A percentile compares a stretch with the other conserved stretches of the same genome.
Conservation (phyloP, 2,888 invertebrate genomes). For the Thymelicus lineola region DNA sequence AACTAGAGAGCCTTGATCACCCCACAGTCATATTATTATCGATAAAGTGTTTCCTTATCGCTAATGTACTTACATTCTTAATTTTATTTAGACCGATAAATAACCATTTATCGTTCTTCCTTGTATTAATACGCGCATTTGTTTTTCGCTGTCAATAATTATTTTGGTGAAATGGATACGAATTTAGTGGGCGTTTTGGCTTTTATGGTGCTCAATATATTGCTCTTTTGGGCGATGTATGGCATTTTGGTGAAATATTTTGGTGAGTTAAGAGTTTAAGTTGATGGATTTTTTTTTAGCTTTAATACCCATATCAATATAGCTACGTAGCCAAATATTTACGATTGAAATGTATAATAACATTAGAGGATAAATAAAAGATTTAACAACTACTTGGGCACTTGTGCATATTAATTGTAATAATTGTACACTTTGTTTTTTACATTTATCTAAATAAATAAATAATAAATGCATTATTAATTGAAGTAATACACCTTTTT, state of each 20-base stretch:
- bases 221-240: slow-evolving; percentile 66
- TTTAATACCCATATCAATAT: too few species aligned
- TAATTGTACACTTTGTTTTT: too few species aligned
- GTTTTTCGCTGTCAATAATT: slow-evolving; percentile 17
- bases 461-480: too few species aligned
- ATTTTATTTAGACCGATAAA: slow-evolving; percentile 46
- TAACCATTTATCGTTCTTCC: slow-evolving; percentile 46
- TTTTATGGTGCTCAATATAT: slow-evolving; percentile 62
- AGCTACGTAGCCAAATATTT: too few species aligned
- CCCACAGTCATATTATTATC: slow-evolving; percentile 12
- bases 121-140: slow-evolving; percentile 35
- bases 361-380: too few species aligned
- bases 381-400: too few species aligned
- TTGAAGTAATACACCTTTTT: too few species aligned
- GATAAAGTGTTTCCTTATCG: slow-evolving; percentile 34
- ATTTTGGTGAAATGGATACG: slow-evolving; percentile 49
- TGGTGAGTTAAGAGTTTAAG: slow-evolving; percentile 58
- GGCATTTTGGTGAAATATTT: slow-evolving; percentile 59
- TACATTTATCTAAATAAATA: too few species aligned
- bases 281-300: too few species aligned
- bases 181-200: slow-evolving; percentile 55
- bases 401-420: too few species aligned
- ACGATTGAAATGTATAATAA: too few species aligned
- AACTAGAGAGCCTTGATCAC: not conserved
- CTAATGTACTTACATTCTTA: slow-evolving; percentile 26